A percentile compares a stretch with the other conserved stretches of the same genome.
These are phyloP conservation scores for Epinephelus awoara DNA, from an alignment of 2,797 vertebrate genomes.

Conservation along the genomic window DNA sequence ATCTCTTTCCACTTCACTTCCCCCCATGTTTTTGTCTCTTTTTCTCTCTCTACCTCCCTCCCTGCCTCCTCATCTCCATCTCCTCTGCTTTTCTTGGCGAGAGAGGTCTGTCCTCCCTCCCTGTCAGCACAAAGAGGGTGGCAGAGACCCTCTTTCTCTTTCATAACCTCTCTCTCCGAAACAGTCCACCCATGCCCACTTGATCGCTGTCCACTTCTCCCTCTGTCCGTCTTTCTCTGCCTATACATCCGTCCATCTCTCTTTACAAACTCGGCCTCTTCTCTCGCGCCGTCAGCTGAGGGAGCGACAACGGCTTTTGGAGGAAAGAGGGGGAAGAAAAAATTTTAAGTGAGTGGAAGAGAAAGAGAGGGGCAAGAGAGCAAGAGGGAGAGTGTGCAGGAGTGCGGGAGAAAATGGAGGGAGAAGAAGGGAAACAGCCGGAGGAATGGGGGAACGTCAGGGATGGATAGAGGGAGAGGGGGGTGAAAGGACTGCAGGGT, in stretches of 20 bases:
- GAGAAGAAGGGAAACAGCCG: slow-evolving; percentile 70
- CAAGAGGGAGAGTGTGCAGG: slow-evolving; percentile 67
- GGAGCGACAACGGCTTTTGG: slow-evolving; percentile 1
- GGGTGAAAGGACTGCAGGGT: slow-evolving; percentile 69
- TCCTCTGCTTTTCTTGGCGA: slow-evolving; percentile 58
- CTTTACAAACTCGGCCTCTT: slow-evolving; percentile 56
- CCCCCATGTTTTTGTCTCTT: slow-evolving; percentile 55
- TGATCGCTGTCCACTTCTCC: slow-evolving; percentile 73
- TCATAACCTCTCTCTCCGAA: slow-evolving; percentile 80
- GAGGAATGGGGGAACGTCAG: slow-evolving; percentile 63
- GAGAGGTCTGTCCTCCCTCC: slow-evolving; percentile 47
- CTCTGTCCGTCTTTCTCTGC: slow-evolving; percentile 68
- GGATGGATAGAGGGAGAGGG: slow-evolving; percentile 46
- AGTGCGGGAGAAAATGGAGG: slow-evolving; percentile 68
- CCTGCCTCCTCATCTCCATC: slow-evolving; percentile 63
- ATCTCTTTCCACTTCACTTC: slow-evolving; percentile 77
- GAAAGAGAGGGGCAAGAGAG: slow-evolving; percentile 58
- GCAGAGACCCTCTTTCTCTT: slow-evolving; percentile 77
- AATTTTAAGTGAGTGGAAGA: slow-evolving; percentile 48
- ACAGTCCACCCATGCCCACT: slow-evolving; percentile 71
- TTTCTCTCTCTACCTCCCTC: slow-evolving; percentile 47
- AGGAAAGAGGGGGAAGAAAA: slow-evolving; percentile 21
- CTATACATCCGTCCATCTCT: slow-evolving; percentile 76
- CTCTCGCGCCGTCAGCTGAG: slow-evolving; percentile 48
- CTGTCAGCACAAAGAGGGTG: slow-evolving; percentile 83